A percentile compares a stretch with the other conserved stretches of the same genome.
phyloP scores from a whole-genome alignment of 1,140 invertebrate genomes.

The Colletes latitarsis region DNA sequence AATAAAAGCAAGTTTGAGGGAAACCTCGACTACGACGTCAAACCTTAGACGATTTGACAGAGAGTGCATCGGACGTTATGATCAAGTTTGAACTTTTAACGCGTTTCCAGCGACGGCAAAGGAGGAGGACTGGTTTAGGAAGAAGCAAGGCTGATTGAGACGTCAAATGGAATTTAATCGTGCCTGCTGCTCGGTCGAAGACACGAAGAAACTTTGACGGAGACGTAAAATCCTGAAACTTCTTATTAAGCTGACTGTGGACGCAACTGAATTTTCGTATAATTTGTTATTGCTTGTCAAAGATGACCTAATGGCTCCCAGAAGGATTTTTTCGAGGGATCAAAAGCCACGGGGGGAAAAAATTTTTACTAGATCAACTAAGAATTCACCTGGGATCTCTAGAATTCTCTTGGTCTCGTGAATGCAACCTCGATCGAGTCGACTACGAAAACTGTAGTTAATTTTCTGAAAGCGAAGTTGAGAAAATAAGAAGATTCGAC shows the following conservation, averaged over 20 bases:
- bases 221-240: not conserved
- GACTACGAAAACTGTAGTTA: not conserved
- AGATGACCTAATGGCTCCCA: not conserved
- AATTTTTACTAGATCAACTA: no score
- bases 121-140: not conserved
- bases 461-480: not conserved
- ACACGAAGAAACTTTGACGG: not conserved
- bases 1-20: no score
- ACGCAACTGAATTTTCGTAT: constrained; percentile 1
- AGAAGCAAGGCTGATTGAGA: constrained; percentile 21
- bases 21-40: no score
- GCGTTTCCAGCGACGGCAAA: not conserved
- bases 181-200: not conserved
- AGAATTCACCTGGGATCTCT: no score
- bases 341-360: no score
- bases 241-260: not conserved
- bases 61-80: not conserved
- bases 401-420: no score
- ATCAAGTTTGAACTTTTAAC: constrained; percentile 5
- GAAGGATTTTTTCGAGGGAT: not conserved
- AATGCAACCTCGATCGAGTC: no score
- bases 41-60: no score
- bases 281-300: constrained; percentile 4
- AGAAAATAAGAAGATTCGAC: not conserved
- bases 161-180: constrained; percentile 14